Conservation (phyloP, 2,797 vertebrate genomes). For the Cyclopterus lumpus region DNA sequence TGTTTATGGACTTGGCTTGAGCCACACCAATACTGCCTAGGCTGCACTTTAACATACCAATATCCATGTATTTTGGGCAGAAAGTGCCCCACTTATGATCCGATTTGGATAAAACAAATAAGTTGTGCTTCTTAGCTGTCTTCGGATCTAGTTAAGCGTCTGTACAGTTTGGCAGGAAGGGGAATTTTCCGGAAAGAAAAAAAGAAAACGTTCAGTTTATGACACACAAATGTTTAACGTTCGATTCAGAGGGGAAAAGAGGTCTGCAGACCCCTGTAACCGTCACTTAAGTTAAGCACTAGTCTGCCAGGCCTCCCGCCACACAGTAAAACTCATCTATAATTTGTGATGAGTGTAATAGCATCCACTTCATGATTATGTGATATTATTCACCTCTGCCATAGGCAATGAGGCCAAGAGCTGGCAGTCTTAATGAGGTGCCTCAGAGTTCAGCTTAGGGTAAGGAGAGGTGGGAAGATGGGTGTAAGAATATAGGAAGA, state of each 20-base stretch:
- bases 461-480: constrained; percentile 61
- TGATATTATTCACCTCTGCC: constrained; percentile 92
- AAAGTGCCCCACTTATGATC: constrained; percentile 6
- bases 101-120: constrained; percentile 33
- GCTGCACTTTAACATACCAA: constrained; percentile 7
- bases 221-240: constrained; percentile 36
- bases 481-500: constrained; percentile 17
- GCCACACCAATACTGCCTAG: constrained; percentile 16
- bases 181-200: constrained; percentile 32
- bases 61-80: constrained; percentile 38
- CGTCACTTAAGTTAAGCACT: constrained; percentile 75
- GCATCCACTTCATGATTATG: constrained; percentile 94
- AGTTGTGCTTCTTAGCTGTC: background rate
- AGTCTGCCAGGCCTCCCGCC: constrained; percentile 57
- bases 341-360: constrained; percentile 94
- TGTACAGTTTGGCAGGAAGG: constrained; percentile 4
- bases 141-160: constrained; percentile 24
- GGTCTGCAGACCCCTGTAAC: constrained; percentile 71
- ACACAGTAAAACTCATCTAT: constrained; percentile 84
- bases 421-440: constrained; percentile 81
- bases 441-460: constrained; percentile 77
- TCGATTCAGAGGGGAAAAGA: constrained; percentile 48
- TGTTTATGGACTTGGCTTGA: constrained; percentile 43
- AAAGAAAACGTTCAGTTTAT: constrained; percentile 18
- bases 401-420: constrained; percentile 86